Evolutionary conservation across 2,797 vertebrate species (phyloP).

Genomic region (Pipistrellus kuhlii): DNA sequence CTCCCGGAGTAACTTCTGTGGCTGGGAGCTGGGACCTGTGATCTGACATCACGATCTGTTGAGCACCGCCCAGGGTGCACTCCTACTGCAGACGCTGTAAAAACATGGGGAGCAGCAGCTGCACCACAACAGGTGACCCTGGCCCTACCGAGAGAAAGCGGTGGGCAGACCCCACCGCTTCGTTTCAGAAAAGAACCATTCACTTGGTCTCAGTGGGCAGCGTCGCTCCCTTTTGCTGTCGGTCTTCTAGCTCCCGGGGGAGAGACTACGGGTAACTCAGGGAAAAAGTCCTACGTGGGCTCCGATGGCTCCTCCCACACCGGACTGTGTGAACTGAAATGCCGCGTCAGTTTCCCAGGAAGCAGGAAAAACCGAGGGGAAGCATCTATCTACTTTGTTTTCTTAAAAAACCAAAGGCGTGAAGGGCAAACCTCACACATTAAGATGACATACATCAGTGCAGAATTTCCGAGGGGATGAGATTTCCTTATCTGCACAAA

Average conservation of each 20-base stretch:
- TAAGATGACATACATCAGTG: not conserved
- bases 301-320: not conserved
- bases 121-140: not conserved
- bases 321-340: not conserved
- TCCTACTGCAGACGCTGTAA: not conserved
- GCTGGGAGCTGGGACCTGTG: not conserved
- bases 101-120: not conserved
- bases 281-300: not conserved
- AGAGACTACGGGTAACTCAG: not conserved
- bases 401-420: not conserved
- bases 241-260: not conserved
- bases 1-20: not conserved
- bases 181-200: not conserved
- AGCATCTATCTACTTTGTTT: not conserved
- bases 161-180: not conserved
- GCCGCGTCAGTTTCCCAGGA: not conserved
- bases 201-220: not conserved
- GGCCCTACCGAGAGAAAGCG: not conserved
- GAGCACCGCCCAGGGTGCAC: not conserved
- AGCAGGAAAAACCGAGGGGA: not conserved
- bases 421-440: not conserved
- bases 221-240: not conserved
- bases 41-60: not conserved
- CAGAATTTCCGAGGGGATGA: not conserved
- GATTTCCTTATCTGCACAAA: not conserved